Base-by-base conservation (phyloP, 2,888 invertebrate genomes). In the Drosophila eohydei region DNA sequence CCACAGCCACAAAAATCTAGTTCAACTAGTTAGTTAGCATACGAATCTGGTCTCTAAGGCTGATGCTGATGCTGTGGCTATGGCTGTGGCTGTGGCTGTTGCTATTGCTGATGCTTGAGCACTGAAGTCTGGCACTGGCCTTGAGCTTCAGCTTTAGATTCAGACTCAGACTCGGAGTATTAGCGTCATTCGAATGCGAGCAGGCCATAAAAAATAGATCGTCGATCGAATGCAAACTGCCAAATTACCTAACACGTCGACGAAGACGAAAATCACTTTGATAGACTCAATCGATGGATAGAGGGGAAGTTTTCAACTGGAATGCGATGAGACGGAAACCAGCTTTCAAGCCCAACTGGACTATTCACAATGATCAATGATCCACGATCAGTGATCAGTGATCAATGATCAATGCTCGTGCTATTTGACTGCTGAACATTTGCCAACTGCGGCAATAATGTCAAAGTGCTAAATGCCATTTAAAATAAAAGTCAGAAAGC, bases 1-100 rank as follows among this genome's bases (percentile, higher is more conserved):
- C 65, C 34, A 58, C 28, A 71, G 69, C 65, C 46, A 68, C 62
- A 55, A 30, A 77, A 72, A 81, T 84, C 89, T 83, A 88, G 84
- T 83, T 73, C 84, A 84, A 84, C 84, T 76, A 78, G 89, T 84
- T 84, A 83, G 81, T 84, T 84, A 88, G 72, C 83, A 84, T 84
- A 78, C 50, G 51, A 71, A 71, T 69, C 74, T 70, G 70, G 70
- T 79, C 51, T 62, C 48, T 70, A 57, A 70, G 61, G 65, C 68
- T 75, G 44, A 54, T 36, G 69, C 55, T 55, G 46, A n/a, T n/a
- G 48, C 48, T 48, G 48, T 21, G n/a, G n/a, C n/a, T n/a, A n/a
- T 36, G 36, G 8, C 34, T 34, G 34, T 34, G 71, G 62, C 65
- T 74, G 41, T 50, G 44, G 65, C 51, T 72, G 43, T 36, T 41